Base-by-base conservation (phyloP, 2,797 vertebrate species). In the Falco berigora region DNA sequence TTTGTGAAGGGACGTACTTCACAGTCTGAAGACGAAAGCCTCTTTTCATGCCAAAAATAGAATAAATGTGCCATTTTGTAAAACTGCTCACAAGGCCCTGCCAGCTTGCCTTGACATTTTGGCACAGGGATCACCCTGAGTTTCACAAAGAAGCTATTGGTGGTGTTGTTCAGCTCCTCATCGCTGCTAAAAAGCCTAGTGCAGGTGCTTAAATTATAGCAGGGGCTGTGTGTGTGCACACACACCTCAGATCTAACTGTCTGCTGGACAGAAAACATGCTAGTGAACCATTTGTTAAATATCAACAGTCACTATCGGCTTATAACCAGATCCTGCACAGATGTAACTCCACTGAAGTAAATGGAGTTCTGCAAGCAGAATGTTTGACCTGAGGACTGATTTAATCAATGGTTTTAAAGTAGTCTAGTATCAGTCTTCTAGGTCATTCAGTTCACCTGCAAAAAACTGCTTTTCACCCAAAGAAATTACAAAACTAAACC, bases 11-110 rank as follows among this genome's bases (percentile, higher is more conserved):
- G 69, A 88, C 67, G 86, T 76, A 59, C 73, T 59, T 88, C 93
- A 88, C 92, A 94, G 78, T 61, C 49, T 76, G 73, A 82, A 91
- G 83, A 87, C 5, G 1, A 96, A 92, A 95, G 67, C 34, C 64
- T 96, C 83, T 88, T 96, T 95, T 95, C 59, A 46, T 64, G 83
- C 78, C 88, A 91, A 88, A 95, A 95, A 95, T 77, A 95, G 95
- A 86, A 85, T 28, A 90, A 95, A 82, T 4, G 66, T 12, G 16
- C 75, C 73, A 71, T 94, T 95, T 92, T 42, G 50, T 49, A 95
- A 93, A 84, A 76, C 27, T 40, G 46, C 56, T 93, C 7, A 3
- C 25, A 61, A 2, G 27, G 83, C 24, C 47, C n/a, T 80, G 52
- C 52, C 75, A 77, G 67, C 30, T 92, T 72, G 22, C 27, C 49